A percentile compares a stretch with the other conserved stretches of the same genome.
phyloP scores from a whole-genome alignment of 2,888 invertebrate species.

The Drosophila mimetica region DNA sequence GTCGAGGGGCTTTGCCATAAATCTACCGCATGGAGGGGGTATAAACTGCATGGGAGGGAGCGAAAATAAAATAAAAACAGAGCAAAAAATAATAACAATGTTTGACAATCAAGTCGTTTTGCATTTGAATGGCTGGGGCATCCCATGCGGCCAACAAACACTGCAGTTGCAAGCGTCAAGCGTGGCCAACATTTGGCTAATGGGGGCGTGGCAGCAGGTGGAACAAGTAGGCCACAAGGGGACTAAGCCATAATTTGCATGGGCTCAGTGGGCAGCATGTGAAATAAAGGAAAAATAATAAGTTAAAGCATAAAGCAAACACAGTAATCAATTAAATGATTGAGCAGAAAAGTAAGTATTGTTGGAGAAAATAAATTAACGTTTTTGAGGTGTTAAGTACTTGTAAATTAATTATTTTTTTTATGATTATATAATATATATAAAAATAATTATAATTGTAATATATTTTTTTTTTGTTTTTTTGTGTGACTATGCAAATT shows the following conservation, averaged over 20 bases:
- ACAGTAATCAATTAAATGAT: not conserved
- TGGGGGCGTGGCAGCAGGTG: conserved; percentile 49
- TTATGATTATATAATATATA: too few species aligned
- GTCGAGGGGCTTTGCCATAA: conserved; percentile 73
- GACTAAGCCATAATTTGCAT: conserved; percentile 17
- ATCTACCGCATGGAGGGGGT: conserved; percentile 30
- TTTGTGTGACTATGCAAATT: too few species aligned
- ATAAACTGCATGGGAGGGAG: not conserved
- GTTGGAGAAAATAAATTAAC: not conserved
- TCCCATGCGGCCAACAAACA: conserved; percentile 1
- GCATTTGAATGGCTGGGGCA: conserved; percentile 44
- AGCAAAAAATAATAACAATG: conserved; percentile 30
- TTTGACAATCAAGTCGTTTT: conserved; percentile 50
- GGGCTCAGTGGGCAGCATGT: not conserved
- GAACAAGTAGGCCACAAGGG: conserved; percentile 40
- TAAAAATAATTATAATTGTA: too few species aligned
- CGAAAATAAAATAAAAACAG: conserved; percentile 6
- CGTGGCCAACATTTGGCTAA: conserved; percentile 23
- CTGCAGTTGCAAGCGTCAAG: conserved; percentile 1
- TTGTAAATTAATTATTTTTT: not conserved
- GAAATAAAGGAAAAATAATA: conserved; percentile 1
- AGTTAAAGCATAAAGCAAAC: not conserved
- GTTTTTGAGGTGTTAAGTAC: not conserved
- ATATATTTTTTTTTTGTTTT: too few species aligned
- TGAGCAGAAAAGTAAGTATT: not conserved